Conservation (phyloP, 37 sponge, comb jelly and placozoan genomes). For the Chondrilla cf. caribensis region DNA sequence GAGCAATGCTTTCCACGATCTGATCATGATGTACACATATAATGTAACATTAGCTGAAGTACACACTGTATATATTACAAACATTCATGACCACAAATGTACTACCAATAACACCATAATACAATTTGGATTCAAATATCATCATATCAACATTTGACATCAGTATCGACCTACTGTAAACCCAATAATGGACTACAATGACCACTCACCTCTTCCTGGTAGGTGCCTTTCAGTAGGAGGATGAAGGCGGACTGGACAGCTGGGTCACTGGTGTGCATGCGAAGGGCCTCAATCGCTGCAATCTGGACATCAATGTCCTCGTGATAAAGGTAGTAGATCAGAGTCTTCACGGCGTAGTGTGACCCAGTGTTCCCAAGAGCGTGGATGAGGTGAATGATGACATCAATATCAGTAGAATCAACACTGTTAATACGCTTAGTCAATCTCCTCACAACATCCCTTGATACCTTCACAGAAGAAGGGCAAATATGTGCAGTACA, state of each 20-base stretch:
- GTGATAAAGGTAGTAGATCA: not conserved
- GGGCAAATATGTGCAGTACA: no score
- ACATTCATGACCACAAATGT: not conserved
- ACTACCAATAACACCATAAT: no score
- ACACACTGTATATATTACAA: no score
- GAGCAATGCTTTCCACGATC: not conserved
- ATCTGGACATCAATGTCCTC: not conserved
- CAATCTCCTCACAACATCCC: not conserved
- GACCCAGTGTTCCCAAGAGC: conserved; percentile 28
- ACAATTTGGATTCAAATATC: no score
- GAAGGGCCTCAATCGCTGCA: conserved; percentile 14
- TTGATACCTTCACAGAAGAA: not conserved
- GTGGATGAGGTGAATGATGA: conserved; percentile 1
- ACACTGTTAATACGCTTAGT: not conserved
- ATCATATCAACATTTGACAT: no score
- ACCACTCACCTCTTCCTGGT: not conserved
- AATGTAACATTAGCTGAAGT: no score
- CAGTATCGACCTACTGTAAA: no score
- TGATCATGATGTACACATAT: not conserved
- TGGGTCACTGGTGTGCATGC: not conserved
- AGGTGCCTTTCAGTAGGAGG: not conserved
- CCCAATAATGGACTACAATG: no score
- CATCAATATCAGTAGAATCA: not conserved
- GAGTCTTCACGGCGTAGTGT: not conserved
- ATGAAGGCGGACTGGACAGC: not conserved